Percentiles rank a stretch among this genome's conserved stretches.
Conservation (phyloP, 2,113 vertebrate genomes). For the Nematolebias whitei region DNA sequence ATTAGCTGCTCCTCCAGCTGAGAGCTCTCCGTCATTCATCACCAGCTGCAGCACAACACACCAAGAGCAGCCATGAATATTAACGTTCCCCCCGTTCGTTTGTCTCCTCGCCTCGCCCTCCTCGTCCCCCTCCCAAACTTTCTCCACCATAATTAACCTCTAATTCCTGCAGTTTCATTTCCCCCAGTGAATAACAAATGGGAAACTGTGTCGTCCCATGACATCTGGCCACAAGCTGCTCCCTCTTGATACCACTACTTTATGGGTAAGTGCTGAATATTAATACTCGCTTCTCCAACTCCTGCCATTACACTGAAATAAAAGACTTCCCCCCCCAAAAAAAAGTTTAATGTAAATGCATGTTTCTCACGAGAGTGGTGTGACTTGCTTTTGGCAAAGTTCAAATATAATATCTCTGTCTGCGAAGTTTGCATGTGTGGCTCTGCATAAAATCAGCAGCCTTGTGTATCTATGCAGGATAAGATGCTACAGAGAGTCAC, state of each 20-base stretch:
- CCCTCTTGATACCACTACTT: constrained; percentile 57
- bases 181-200: constrained; percentile 64
- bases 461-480: too few relatives aligned
- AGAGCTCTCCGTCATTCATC: constrained; percentile 74
- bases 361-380: constrained; percentile 29
- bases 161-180: constrained; percentile 69
- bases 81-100: constrained; percentile 40
- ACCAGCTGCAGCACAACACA: constrained; percentile 67
- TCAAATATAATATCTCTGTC: constrained; percentile 3
- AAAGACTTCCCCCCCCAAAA: constrained; percentile 5
- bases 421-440: constrained; percentile 14
- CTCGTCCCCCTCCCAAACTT: constrained; percentile 26
- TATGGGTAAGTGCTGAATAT: constrained; percentile 45
- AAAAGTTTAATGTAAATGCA: constrained; percentile 47
- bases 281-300: constrained; percentile 32
- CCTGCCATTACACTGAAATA: constrained; percentile 20
- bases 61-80: constrained; percentile 60
- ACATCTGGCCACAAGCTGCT: constrained; percentile 75
- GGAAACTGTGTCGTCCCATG: constrained; percentile 58
- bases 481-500: too few relatives aligned
- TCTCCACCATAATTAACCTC: constrained; percentile 72
- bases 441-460: not conserved
- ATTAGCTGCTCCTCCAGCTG: constrained; percentile 71
- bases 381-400: constrained; percentile 23
- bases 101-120: constrained; percentile 11